A percentile compares a stretch with the other conserved stretches of the same genome.
Conservation (phyloP, 2,113 vertebrate genomes). For the Pituophis catenifer region DNA sequence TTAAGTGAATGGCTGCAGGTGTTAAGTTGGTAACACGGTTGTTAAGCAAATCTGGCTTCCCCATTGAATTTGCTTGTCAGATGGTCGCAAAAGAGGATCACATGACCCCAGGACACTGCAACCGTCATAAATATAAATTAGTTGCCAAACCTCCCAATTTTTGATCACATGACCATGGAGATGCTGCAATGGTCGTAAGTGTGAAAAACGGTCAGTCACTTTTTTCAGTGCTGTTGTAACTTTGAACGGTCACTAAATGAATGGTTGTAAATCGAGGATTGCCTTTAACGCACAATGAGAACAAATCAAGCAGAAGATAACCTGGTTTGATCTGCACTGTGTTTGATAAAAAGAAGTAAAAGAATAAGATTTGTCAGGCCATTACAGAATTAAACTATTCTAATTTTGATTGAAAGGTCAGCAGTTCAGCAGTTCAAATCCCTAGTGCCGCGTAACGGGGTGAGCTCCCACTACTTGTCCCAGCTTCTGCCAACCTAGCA, state of each 20-base stretch:
- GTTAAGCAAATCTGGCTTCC: no score
- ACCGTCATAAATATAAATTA: no score
- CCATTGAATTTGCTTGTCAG: no score
- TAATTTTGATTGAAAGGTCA: neutral
- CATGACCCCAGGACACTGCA: no score
- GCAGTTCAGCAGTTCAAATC: no score
- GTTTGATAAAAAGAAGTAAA: constrained; percentile 41
- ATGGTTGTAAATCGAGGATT: neutral
- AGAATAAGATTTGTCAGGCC: constrained; percentile 31
- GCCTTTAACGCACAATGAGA: constrained; percentile 22
- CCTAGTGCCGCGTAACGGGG: no score
- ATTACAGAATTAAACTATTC: neutral
- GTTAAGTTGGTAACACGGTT: no score
- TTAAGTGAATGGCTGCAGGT: no score
- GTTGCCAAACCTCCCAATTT: neutral
- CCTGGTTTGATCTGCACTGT: constrained; percentile 12
- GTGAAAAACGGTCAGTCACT: no score
- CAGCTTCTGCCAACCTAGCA: no score
- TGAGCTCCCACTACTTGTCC: no score
- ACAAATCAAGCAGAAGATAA: neutral
- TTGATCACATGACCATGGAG: neutral
- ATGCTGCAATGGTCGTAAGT: neutral
- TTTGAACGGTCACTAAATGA: neutral
- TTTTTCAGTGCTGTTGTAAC: neutral
- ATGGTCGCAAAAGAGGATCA: no score